Evolutionary conservation across 2,888 invertebrate genomes (phyloP).

Genomic region (Drosophila kuntzei): DNA sequence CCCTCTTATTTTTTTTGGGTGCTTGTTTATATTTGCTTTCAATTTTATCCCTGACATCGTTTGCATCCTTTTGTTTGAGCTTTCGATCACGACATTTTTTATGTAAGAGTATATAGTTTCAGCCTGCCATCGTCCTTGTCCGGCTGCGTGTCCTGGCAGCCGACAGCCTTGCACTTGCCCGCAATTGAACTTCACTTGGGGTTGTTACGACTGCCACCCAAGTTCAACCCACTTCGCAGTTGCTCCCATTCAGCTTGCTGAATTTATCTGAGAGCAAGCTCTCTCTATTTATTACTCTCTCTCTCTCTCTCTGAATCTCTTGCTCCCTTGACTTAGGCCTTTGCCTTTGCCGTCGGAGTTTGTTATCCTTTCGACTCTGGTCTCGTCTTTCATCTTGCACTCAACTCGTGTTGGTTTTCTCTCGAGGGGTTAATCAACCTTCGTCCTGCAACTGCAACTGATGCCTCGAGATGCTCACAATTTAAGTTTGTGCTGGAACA

Average conservation of each 20-base stretch:
- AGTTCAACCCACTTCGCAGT: not conserved
- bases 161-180: conserved; percentile 73
- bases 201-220: conserved; percentile 32
- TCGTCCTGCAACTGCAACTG: conserved; percentile 40
- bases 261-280: conserved; percentile 65
- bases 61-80: conserved; percentile 61
- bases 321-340: conserved; percentile 23
- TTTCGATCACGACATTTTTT: conserved; percentile 45
- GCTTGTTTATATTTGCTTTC: conserved; percentile 68
- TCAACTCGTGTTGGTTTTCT: conserved; percentile 42
- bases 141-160: conserved; percentile 37
- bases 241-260: conserved; percentile 60
- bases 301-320: conserved; percentile 1
- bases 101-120: not conserved
- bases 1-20: conserved; percentile 2
- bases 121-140: conserved; percentile 50
- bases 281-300: not conserved
- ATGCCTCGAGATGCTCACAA: conserved; percentile 28
- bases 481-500: conserved; percentile 40
- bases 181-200: conserved; percentile 73
- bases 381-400: conserved; percentile 34
- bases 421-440: conserved; percentile 74
- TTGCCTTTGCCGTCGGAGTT: conserved; percentile 5
- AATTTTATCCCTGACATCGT: conserved; percentile 71
- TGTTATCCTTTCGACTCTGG: conserved; percentile 33